Conservation (phyloP, 2,888 invertebrate genomes). For the Xestia xanthographa region DNA sequence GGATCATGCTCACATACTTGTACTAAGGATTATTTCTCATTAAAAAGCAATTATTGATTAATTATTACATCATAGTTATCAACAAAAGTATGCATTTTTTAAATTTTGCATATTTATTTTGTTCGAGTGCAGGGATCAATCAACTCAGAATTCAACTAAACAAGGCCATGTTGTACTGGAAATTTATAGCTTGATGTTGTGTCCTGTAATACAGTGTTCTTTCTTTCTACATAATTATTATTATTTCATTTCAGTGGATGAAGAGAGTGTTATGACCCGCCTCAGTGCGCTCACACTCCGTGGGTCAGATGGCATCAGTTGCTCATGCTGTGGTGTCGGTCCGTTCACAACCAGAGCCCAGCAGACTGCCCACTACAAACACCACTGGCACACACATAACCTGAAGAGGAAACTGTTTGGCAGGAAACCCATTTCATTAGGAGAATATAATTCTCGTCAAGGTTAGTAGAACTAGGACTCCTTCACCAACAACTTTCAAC, state of each 20-base stretch:
- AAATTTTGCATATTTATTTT: background rate
- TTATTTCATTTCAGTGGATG: slow-evolving; percentile 79
- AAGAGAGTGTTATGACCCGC: slow-evolving; percentile 86
- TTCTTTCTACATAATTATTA: background rate
- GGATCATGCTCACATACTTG: background rate
- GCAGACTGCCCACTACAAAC: slow-evolving; percentile 94
- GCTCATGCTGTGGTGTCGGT: slow-evolving; percentile 87
- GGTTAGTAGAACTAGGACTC: slow-evolving; percentile 69
- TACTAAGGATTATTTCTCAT: background rate
- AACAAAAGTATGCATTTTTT: background rate
- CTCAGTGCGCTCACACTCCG: slow-evolving; percentile 83
- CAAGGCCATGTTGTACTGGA: too few relatives aligned
- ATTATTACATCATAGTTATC: background rate
- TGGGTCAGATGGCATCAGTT: slow-evolving; percentile 82
- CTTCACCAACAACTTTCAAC: too few relatives aligned
- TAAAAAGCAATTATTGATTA: background rate
- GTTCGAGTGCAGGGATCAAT: too few relatives aligned
- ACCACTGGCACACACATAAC: slow-evolving; percentile 96
- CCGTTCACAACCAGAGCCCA: slow-evolving; percentile 91
- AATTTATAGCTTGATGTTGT: too few relatives aligned
- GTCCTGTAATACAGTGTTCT: background rate
- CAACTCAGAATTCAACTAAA: too few relatives aligned
- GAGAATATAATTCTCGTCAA: slow-evolving; percentile 84
- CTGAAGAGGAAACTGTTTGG: slow-evolving; percentile 93
- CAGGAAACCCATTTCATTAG: slow-evolving; percentile 80